Percentiles rank a stretch among this genome's conserved stretches.
phyloP scores from a whole-genome alignment of 2,888 invertebrate species.

The Euclidia mi region DNA sequence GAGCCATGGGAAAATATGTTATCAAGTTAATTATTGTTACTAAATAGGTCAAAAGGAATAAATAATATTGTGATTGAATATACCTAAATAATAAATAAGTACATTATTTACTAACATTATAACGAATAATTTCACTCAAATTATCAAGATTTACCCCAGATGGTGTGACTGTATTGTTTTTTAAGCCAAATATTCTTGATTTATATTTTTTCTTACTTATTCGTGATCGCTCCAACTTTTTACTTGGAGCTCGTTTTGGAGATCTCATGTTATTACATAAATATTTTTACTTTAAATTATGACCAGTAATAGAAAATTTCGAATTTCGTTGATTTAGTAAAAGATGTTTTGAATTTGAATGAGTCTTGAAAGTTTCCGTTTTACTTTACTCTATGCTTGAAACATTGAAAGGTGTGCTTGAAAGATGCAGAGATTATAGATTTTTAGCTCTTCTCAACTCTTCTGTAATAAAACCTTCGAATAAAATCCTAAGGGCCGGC shows the following conservation, averaged over 20 bases:
- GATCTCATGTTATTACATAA: not conserved
- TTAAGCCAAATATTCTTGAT: not conserved
- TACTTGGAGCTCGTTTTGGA: not conserved
- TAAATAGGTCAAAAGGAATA: no score
- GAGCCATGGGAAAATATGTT: no score
- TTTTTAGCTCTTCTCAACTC: no score
- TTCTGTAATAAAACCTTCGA: no score
- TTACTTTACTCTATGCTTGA: no score
- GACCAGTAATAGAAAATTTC: not conserved
- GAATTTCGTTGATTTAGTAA: not conserved
- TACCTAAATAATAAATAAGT: no score
- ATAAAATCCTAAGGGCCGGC: no score
- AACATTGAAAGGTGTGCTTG: no score
- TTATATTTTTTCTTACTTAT: not conserved
- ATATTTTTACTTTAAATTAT: not conserved
- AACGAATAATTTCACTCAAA: not conserved
- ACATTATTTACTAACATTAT: not conserved
- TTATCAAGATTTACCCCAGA: not conserved
- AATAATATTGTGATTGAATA: no score
- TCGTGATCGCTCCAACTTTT: not conserved
- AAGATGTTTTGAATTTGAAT: conserved; percentile 4
- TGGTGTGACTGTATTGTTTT: not conserved
- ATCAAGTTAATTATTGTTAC: no score
- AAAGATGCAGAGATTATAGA: no score
- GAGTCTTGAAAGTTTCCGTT: no score